These are phyloP conservation scores for Candoia aspera DNA, from an alignment of 2,113 vertebrate species.

Conservation along the genomic window DNA sequence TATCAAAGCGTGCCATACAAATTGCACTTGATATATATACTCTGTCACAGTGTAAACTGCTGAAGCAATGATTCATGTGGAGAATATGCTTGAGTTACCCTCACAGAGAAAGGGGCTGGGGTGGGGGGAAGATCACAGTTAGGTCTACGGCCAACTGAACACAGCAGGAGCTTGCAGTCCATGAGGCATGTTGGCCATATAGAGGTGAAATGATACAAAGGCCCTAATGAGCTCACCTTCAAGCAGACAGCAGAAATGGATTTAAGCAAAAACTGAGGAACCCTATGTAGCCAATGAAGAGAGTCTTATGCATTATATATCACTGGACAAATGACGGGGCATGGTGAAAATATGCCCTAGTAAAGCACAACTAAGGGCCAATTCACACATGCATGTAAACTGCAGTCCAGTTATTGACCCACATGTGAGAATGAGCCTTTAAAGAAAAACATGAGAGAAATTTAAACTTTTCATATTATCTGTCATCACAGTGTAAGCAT, in stretches of 20 bases:
- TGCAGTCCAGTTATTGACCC: neutral
- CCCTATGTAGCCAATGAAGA: slow-evolving; percentile 30
- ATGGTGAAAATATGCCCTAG: neutral
- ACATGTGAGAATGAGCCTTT: neutral
- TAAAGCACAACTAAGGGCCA: neutral
- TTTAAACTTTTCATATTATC: neutral
- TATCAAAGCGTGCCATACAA: slow-evolving; percentile 47
- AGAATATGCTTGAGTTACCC: slow-evolving; percentile 56
- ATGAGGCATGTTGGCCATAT: slow-evolving; percentile 47
- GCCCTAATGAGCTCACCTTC: slow-evolving; percentile 48
- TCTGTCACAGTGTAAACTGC: slow-evolving; percentile 55
- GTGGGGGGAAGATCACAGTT: slow-evolving; percentile 27
- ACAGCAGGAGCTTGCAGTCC: slow-evolving; percentile 55
- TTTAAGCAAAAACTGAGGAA: slow-evolving; percentile 41
- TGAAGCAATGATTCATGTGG: slow-evolving; percentile 65
- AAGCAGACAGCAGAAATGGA: slow-evolving; percentile 21
- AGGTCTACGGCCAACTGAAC: slow-evolving; percentile 44
- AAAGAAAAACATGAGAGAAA: too few relatives aligned
- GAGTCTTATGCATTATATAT: slow-evolving; percentile 10
- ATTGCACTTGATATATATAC: slow-evolving; percentile 65
- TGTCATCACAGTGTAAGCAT: neutral
- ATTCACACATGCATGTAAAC: neutral
- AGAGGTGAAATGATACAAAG: slow-evolving; percentile 52
- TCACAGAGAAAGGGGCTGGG: neutral
- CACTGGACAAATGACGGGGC: neutral